These are phyloP conservation scores for Cantharis flavilabris DNA, from an alignment of 2,888 invertebrate genomes.

Conservation along the genomic window DNA sequence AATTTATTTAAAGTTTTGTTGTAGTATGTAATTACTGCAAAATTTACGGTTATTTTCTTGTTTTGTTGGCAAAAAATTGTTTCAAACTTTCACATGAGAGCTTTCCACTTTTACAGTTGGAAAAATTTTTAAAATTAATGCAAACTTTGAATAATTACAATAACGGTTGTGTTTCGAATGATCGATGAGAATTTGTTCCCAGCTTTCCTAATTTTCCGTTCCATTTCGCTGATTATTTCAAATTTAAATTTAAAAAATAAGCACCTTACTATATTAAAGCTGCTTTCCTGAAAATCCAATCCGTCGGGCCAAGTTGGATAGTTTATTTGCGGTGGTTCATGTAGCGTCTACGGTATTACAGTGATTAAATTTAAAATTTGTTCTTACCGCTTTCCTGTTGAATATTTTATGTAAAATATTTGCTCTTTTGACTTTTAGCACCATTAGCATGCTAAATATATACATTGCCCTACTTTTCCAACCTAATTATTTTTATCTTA, in stretches of 20 bases:
- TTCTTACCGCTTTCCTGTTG: background rate
- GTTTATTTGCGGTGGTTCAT: background rate
- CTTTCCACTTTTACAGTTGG: background rate
- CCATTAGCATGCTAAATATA: background rate
- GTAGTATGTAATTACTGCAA: background rate
- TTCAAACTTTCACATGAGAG: background rate
- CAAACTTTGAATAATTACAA: background rate
- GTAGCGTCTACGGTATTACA: background rate
- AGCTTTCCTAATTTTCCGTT: background rate
- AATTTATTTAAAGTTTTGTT: slow-evolving; percentile 3
- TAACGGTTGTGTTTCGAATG: background rate
- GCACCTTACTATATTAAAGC: background rate
- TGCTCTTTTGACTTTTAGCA: background rate
- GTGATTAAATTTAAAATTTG: background rate
- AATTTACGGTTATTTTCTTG: background rate
- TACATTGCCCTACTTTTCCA: background rate
- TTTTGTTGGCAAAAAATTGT: background rate
- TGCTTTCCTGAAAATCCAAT: background rate
- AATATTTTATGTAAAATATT: background rate
- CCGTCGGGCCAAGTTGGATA: background rate
- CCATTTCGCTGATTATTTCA: background rate
- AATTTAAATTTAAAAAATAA: background rate
- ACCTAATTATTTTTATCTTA: no score
- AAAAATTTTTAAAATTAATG: background rate
- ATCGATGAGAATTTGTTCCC: background rate